Conservation (phyloP, 2,797 vertebrate species). For the Poecile montanus region DNA sequence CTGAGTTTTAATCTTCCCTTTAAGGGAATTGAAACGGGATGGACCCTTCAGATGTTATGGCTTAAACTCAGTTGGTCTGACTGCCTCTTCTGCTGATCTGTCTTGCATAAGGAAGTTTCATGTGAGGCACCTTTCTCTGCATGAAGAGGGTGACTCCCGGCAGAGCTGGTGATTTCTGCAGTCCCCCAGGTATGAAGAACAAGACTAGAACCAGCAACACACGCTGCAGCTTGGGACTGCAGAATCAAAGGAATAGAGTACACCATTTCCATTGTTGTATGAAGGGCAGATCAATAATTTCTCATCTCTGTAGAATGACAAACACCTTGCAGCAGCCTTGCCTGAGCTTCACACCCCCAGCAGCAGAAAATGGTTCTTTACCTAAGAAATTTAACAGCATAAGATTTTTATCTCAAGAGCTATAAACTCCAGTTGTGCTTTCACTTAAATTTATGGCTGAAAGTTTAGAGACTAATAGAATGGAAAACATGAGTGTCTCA, state of each 20-base stretch:
- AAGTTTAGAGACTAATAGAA: conserved; percentile 58
- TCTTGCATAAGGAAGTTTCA: background rate
- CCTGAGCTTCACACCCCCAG: background rate
- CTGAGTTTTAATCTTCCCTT: background rate
- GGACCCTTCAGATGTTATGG: background rate
- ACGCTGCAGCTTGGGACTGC: background rate
- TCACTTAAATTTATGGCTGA: conserved; percentile 35
- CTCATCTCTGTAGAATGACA: background rate
- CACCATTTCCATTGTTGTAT: background rate
- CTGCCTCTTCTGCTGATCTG: background rate
- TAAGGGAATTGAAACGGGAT: background rate
- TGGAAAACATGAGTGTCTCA: conserved; percentile 35
- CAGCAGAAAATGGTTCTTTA: conserved; percentile 28
- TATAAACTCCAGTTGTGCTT: conserved; percentile 37
- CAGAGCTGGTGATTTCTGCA: background rate
- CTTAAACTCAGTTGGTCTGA: background rate
- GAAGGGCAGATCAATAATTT: conserved; percentile 13
- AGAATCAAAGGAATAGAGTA: background rate
- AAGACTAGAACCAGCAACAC: background rate
- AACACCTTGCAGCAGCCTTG: background rate
- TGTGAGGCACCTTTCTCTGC: background rate
- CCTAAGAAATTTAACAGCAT: background rate
- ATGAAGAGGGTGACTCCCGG: background rate
- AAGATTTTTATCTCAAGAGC: conserved; percentile 29
- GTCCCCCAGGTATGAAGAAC: background rate